phyloP scores from a whole-genome alignment of 2,888 invertebrate species.

The Ceriagrion tenellum region DNA sequence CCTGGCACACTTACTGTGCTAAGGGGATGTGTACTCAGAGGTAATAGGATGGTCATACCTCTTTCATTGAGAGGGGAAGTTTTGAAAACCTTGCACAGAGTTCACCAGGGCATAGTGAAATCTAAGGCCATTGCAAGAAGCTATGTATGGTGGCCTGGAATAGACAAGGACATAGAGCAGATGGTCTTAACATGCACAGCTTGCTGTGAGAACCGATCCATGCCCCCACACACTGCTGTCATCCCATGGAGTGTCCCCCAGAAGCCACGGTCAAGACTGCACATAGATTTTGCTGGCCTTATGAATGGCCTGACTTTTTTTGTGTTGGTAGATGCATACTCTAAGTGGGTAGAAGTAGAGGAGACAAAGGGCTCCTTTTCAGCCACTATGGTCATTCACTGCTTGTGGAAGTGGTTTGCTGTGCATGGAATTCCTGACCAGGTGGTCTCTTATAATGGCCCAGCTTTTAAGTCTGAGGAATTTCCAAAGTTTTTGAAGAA shows the following conservation, averaged over 20 bases:
- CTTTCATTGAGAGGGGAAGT: constrained; percentile 66
- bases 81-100: constrained; percentile 70
- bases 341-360: constrained; percentile 70
- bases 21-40: neutral
- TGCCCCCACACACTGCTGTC: constrained; percentile 70
- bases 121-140: constrained; percentile 8
- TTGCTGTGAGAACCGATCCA: constrained; percentile 70
- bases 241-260: constrained; percentile 69
- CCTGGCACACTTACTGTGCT: neutral
- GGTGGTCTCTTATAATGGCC: constrained; percentile 73
- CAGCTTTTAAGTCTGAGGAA: constrained; percentile 72
- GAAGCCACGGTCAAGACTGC: constrained; percentile 48
- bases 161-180: constrained; percentile 70
- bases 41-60: constrained; percentile 70
- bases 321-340: constrained; percentile 54
- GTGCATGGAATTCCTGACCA: constrained; percentile 68
- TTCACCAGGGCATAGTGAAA: constrained; percentile 48
- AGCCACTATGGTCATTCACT: constrained; percentile 70
- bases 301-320: constrained; percentile 30
- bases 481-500: neutral
- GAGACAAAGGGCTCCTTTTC: constrained; percentile 67
- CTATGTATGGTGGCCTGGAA: constrained; percentile 70
- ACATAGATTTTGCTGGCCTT: constrained; percentile 65
- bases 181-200: constrained; percentile 69
- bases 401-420: constrained; percentile 39